Evolutionary conservation across 1,140 invertebrate genomes (phyloP).

Genomic region (Neuroterus valhalla): DNA sequence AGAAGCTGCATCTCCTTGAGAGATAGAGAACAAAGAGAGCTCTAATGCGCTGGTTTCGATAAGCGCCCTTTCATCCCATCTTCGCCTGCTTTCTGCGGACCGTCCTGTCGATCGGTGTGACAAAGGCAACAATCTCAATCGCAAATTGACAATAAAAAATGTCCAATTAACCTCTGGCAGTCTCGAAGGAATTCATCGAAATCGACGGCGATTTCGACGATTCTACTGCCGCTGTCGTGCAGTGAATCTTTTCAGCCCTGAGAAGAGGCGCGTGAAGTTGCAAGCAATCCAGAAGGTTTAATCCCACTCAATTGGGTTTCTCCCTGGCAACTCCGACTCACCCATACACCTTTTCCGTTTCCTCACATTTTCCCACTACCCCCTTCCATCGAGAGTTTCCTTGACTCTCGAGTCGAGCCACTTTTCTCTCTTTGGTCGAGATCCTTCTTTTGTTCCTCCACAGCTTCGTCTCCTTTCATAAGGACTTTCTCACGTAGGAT

Average conservation of each 20-base stretch:
- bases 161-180: conserved; percentile 70
- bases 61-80: conserved; percentile 56
- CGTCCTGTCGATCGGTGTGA: conserved; percentile 50
- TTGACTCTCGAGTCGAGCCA: conserved; percentile 48
- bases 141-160: conserved; percentile 75
- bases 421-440: conserved; percentile 54
- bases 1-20: conserved; percentile 35
- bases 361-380: conserved; percentile 42
- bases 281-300: conserved; percentile 74
- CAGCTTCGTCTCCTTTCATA: conserved; percentile 8
- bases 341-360: conserved; percentile 38
- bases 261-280: conserved; percentile 64
- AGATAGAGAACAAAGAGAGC: conserved; percentile 66
- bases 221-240: conserved; percentile 45
- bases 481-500: conserved; percentile 1
- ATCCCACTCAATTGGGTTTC: conserved; percentile 72
- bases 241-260: conserved; percentile 65
- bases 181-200: conserved; percentile 58
- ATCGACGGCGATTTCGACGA: conserved; percentile 59
- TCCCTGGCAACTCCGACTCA: conserved; percentile 63
- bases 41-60: conserved; percentile 57
- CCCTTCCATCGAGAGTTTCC: conserved; percentile 34
- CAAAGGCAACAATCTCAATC: conserved; percentile 71
- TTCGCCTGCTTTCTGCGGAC: conserved; percentile 28
- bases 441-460: conserved; percentile 15